A percentile compares a stretch with the other conserved stretches of the same genome.
phyloP scores from a whole-genome alignment of 2,888 invertebrate genomes.

The Hipparchia semele region DNA sequence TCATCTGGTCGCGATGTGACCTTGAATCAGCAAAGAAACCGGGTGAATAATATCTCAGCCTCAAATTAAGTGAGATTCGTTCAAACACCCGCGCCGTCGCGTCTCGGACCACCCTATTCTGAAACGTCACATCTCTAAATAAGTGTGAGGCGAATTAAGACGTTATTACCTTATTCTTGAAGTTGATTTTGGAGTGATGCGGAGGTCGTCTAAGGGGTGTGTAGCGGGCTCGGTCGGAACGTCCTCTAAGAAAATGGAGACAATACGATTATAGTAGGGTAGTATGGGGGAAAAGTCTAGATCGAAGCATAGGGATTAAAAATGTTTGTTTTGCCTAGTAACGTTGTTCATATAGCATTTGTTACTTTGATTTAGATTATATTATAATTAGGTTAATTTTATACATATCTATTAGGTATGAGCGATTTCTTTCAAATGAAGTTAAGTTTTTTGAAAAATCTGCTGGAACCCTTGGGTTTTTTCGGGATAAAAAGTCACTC shows the following conservation, averaged over 20 bases:
- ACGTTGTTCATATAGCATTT: not conserved
- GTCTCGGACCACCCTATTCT: constrained; percentile 51
- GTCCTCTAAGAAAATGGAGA: constrained; percentile 79
- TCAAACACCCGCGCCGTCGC: constrained; percentile 65
- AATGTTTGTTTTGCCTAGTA: not conserved
- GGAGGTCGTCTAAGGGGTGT: constrained; percentile 56
- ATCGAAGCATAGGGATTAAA: constrained; percentile 6
- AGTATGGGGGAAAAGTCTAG: constrained; percentile 52
- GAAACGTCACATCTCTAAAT: constrained; percentile 45
- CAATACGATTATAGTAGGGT: constrained; percentile 70
- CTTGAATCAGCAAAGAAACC: constrained; percentile 59
- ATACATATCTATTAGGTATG: too few relatives aligned
- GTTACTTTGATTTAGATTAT: too few relatives aligned
- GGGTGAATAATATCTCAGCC: constrained; percentile 65
- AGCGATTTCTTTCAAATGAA: too few relatives aligned
- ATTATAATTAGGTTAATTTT: too few relatives aligned
- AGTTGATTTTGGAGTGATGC: constrained; percentile 37
- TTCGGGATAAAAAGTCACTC: too few relatives aligned
- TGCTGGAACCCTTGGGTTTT: too few relatives aligned
- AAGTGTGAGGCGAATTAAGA: constrained; percentile 27
- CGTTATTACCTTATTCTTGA: constrained; percentile 26
- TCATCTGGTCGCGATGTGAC: constrained; percentile 51
- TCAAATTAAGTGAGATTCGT: constrained; percentile 70
- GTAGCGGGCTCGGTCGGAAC: constrained; percentile 68
- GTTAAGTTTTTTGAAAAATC: too few relatives aligned